Evolutionary conservation across 2,113 vertebrate genomes (phyloP), one percentile per base, ranked within the genome.

Genomic region (Aphyosemion australe): DNA sequence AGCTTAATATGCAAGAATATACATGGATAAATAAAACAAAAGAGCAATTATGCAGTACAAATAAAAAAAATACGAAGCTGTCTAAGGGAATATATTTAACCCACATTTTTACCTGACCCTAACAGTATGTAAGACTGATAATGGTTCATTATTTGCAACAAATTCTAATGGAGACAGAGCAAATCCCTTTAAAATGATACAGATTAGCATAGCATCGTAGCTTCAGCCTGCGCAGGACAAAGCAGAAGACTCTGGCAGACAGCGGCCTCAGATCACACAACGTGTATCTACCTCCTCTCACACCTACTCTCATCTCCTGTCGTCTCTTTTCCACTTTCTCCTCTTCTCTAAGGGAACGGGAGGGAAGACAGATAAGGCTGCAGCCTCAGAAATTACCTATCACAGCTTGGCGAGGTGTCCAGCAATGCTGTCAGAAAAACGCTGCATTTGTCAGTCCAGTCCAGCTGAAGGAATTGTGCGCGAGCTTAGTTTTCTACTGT

Each of bases 351-450:
- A 56, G 46, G 70, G 61, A 67, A 69, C 46, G 65, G 54, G 64
- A 54, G 60, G 52, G 34, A 45, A 72, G 75, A 82, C 72, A 80
- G 83, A 88, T 89, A 88, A 85, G 76, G 72, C 76, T 53, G 70
- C 72, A 64, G 72, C 80, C 80, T 89, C 73, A 80, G 78, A 84
- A 87, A 88, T 86, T 74, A 83, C 84, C 76, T 72, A 76, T 87
- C 82, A 76, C 80, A 85, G 69, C 74, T 61, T 61, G 81, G 71
- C 63, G 74, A 69, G 69, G 73, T 76, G 75, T 83, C 82, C 69
- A 47, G 79, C 67, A 43, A 61, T 55, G 70, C 78, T 77, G 71
- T 71, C 76, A 64, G 70, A 69, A 46, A 80, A 84, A 80, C 58
- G 74, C 69, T 84, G 76, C 80, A 84, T 72, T 80, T 75, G 83